Percentiles rank a stretch among this genome's conserved stretches.
These are phyloP conservation scores for Xestobium rufovillosum DNA, from an alignment of 2,888 invertebrate species.

Conservation along the genomic window DNA sequence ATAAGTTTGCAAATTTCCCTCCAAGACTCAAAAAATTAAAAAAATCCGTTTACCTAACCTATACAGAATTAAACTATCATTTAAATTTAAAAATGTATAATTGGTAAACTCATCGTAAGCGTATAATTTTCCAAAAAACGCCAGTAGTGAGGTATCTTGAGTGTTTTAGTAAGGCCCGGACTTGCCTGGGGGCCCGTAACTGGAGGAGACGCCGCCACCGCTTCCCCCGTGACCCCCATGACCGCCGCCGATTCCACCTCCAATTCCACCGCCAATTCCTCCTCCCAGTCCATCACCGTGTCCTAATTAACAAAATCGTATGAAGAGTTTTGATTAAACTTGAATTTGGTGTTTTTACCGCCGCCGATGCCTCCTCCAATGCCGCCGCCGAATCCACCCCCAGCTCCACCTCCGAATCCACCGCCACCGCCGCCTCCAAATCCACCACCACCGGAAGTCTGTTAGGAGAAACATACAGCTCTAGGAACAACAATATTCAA, in stretches of 20 bases:
- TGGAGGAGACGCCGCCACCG: constrained; percentile 37
- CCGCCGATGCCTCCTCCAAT: constrained; percentile 24
- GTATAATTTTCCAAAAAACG: too few species aligned
- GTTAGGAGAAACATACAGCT: constrained; percentile 19
- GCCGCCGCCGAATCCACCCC: constrained; percentile 31
- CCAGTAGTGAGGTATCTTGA: constrained; percentile 12
- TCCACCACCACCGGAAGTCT: constrained; percentile 20
- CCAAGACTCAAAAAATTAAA: too few species aligned
- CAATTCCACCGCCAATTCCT: constrained; percentile 32
- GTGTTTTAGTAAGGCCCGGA: constrained; percentile 41
- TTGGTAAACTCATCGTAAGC: too few species aligned
- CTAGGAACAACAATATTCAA: too few species aligned
- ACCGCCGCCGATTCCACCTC: constrained; percentile 44
- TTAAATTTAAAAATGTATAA: too few species aligned
- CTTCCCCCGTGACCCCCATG: constrained; percentile 31
- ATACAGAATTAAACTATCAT: too few species aligned
- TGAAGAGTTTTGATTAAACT: too few species aligned
- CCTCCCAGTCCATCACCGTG: constrained; percentile 31
- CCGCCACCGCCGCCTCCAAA: constrained; percentile 26
- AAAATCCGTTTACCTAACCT: too few species aligned
- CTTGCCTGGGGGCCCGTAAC: constrained; percentile 44
- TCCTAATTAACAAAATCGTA: too few species aligned
- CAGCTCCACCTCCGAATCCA: constrained; percentile 36
- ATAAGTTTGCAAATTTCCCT: too few species aligned
- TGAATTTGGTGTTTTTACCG: too few species aligned